A percentile compares a stretch with the other conserved stretches of the same genome.
Conservation (phyloP, 23 tunicate genomes). For the Ciona savignyi region DNA sequence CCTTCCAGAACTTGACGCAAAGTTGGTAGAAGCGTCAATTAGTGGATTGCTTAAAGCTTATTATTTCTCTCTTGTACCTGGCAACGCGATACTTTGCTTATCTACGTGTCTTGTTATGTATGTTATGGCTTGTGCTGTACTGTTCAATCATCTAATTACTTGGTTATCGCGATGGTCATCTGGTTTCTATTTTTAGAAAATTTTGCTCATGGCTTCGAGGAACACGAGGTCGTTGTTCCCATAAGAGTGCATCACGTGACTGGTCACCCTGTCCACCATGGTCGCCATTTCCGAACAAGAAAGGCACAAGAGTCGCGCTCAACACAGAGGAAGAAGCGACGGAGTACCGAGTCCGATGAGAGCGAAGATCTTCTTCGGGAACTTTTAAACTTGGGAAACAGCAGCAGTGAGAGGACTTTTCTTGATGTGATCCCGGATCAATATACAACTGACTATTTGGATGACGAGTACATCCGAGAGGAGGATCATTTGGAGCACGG, state of each 20-base stretch:
- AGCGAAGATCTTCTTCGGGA: neutral
- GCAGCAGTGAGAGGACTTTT: conserved; percentile 8
- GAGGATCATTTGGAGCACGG: conserved; percentile 32
- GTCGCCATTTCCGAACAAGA: conserved; percentile 65
- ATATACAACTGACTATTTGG: conserved; percentile 15
- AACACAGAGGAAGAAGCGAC: conserved; percentile 3
- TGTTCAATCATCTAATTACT: conserved; percentile 5
- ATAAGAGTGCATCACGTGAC: conserved; percentile 72
- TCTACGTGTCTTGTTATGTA: neutral
- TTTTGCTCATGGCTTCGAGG: conserved; percentile 56
- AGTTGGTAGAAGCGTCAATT: neutral
- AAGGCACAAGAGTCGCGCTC: conserved; percentile 2
- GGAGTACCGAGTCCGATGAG: conserved; percentile 23
- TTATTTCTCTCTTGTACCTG: neutral
- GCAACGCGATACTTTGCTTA: neutral
- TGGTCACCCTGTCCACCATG: conserved; percentile 80
- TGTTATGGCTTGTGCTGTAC: neutral
- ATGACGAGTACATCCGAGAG: conserved; percentile 1
- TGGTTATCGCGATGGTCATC: neutral
- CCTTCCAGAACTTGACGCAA: neutral
- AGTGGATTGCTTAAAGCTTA: neutral
- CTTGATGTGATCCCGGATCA: conserved; percentile 29
- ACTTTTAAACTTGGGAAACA: neutral
- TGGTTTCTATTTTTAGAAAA: conserved; percentile 30
- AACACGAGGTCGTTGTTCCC: conserved; percentile 60